Evolutionary conservation across 2,113 vertebrate genomes (phyloP), one percentile per base, ranked within the genome.

Genomic region (Nibea albiflora): DNA sequence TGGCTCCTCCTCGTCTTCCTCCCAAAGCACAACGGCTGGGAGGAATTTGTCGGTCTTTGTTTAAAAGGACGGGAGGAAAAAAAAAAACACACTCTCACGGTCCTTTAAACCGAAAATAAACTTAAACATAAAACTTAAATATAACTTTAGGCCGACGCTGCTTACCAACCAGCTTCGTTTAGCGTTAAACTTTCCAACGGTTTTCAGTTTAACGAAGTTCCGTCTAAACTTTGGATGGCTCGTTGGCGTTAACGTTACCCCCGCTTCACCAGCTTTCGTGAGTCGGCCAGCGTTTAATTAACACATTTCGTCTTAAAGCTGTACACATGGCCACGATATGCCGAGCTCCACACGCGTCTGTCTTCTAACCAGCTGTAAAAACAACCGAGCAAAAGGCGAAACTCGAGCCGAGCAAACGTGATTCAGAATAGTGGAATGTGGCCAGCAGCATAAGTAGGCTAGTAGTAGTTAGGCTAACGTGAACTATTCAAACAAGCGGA

Each of bases 1-100:
- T 90, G 88, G 92, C 95, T 94, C 95, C 95, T 93, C 95, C 94
- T 95, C 88, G 90, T 92, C 94, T 91, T 94, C 92, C 92, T 93
- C 86, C 91, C 86, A 64, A 72, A 89, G 80, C 87, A 68, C 90
- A 72, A 63, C 92, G 90, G 83, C 89, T 80, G 68, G 69, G 79
- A 90, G 87, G 93, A 93, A 93, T 94, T 90, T 94, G 89, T 94
- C 89, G 91, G 85, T 86, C 90, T 94, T 92, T 94, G 91, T 93
- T 93, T 85, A 84, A 91, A 90, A 92, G 66, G 73, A 89, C 80
- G 63, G 50, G 4, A 61, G 74, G 63, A 81, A 86, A 87, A 31
- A 4, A 31, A 81, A 35, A 35, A 35, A 81, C 67, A 75, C 46
- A 66, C 56, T 20, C 9, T 19, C 28, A 47, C 3, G 2, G n/a